Evolutionary conservation across 1,140 invertebrate genomes (phyloP).

Genomic region (Galleria mellonella): DNA sequence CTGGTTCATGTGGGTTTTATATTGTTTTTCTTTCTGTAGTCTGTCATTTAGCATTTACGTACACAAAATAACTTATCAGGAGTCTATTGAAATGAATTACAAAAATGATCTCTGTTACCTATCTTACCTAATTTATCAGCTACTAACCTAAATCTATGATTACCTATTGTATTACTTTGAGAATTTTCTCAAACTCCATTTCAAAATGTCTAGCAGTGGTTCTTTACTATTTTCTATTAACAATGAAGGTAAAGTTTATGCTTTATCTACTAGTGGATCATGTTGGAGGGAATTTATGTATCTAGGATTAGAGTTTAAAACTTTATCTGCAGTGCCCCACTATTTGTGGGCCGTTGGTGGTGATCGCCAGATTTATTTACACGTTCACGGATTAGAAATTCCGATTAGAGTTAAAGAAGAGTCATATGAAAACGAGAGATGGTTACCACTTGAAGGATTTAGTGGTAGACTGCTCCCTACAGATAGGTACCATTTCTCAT

Average conservation of each 20-base stretch:
- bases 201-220: slow-evolving; percentile 76
- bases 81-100: no score
- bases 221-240: slow-evolving; percentile 89
- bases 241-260: slow-evolving; percentile 90
- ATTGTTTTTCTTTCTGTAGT: no score
- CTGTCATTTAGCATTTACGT: no score
- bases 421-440: slow-evolving; percentile 94
- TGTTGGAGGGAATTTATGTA: slow-evolving; percentile 91
- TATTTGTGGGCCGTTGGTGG: slow-evolving; percentile 94
- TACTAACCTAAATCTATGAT: no score
- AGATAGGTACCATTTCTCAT: slow-evolving; percentile 89
- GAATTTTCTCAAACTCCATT: no score
- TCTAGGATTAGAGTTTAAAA: slow-evolving; percentile 89
- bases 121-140: no score
- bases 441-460: slow-evolving; percentile 93
- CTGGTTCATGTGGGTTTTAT: no score
- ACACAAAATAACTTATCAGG: no score
- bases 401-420: slow-evolving; percentile 93
- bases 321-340: slow-evolving; percentile 86
- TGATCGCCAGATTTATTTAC: slow-evolving; percentile 93
- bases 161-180: no score
- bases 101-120: no score
- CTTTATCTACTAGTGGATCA: slow-evolving; percentile 83
- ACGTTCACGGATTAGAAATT: slow-evolving; percentile 90
- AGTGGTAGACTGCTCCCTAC: slow-evolving; percentile 87